Base-by-base conservation (phyloP, 1,140 invertebrate genomes). In the Drosophila sp. region DNA sequence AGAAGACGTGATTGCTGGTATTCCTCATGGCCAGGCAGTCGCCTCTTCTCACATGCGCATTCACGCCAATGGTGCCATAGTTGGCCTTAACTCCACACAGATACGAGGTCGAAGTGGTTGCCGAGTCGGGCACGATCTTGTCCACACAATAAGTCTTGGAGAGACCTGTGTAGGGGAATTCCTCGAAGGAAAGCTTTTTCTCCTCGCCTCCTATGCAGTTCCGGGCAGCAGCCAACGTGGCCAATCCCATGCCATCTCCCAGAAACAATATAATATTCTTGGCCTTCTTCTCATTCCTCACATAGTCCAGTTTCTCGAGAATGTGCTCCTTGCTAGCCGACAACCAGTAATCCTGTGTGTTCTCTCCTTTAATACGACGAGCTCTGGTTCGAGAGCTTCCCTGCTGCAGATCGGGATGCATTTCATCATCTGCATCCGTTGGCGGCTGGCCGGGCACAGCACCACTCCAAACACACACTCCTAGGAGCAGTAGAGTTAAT, bases 121-220 rank as follows among this genome's bases (percentile, higher is more conserved):
- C 96, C 0, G 96, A 96, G 91, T 98, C 97, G 0, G 97, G 94
- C 0, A 95, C 95, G 93, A 97, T 96, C 21, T 93, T 94, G 91
- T 97, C 95, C 11, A 96, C 93, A 84, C 95, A 97, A 91, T 97
- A 98, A 0, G 97, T 97, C 96, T 96, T 96, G 0, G 95, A 94
- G 2, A 97, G 91, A 11, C 94, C 96, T 2, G 94, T 93, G 56
- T 95, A 93, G 3, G 96, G 96, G 80, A 97, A 97, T 64, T 95
- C 93, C 80, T 97, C 96, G 83, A 96, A 97, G 14, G 94, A 93
- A 18, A 97, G 92, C 40, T 94, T 87, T 32, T 92, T 91, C 72
- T 96, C 95, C 91, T 97, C 96, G 4, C 94, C 96, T 0, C 89
- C 83, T 4, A 90, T 66, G 57, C 94, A 94, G 1, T 95, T 95